These are phyloP conservation scores for Pristionchus fissidentatus DNA, from an alignment of 2,888 invertebrate species.

Conservation along the genomic window DNA sequence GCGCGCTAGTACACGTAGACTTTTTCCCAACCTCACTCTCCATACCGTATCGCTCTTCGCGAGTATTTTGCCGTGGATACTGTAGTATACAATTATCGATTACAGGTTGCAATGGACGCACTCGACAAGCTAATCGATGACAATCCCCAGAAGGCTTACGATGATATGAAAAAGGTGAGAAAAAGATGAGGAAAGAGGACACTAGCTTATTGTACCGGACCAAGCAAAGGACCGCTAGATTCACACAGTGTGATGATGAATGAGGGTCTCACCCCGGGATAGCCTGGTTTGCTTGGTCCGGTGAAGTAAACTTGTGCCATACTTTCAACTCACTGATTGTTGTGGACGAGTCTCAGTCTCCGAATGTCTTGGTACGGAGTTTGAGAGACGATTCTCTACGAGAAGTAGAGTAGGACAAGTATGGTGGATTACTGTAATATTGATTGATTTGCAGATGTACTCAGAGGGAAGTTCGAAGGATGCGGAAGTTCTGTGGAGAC, in stretches of 20 bases:
- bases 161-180: slow-evolving; percentile 44
- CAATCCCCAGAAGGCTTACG: slow-evolving; percentile 50
- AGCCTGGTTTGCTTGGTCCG: too few species aligned
- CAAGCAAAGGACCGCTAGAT: too few species aligned
- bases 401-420: too few species aligned
- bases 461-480: slow-evolving; percentile 55
- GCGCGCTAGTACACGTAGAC: neutral
- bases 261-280: too few species aligned
- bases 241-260: too few species aligned
- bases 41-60: too few species aligned
- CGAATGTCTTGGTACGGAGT: neutral
- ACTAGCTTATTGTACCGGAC: neutral
- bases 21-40: neutral
- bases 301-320: too few species aligned
- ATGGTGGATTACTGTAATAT: neutral
- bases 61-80: neutral
- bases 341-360: neutral
- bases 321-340: neutral
- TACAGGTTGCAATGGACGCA: slow-evolving; percentile 51
- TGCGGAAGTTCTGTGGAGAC: slow-evolving; percentile 67
- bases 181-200: neutral
- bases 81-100: slow-evolving; percentile 17
- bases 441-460: slow-evolving; percentile 52
- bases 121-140: slow-evolving; percentile 58
- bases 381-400: slow-evolving; percentile 5